Evolutionary conservation across 1,140 invertebrate species (phyloP).

Genomic region (Trichoplusia ni): DNA sequence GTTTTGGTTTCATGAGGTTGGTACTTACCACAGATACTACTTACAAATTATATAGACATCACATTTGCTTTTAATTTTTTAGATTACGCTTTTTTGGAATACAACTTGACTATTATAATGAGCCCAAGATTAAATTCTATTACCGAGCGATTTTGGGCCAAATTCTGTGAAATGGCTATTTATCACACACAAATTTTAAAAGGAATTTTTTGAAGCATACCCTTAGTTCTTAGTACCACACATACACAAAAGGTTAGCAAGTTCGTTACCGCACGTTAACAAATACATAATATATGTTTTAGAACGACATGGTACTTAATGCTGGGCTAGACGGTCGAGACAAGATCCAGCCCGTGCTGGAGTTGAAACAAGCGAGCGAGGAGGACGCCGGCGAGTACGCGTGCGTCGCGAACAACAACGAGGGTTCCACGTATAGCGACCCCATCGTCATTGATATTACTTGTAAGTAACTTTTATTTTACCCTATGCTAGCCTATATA

Average conservation of each 20-base stretch:
- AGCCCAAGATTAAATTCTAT: no score
- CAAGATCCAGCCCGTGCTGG: constrained; percentile 40
- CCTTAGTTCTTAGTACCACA: no score
- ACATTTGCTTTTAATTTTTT: neutral
- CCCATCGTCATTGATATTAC: constrained; percentile 60
- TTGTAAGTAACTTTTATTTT: constrained; percentile 49
- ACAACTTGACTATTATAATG: no score
- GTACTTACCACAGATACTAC: neutral
- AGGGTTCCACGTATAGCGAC: constrained; percentile 61
- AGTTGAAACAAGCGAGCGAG: constrained; percentile 50
- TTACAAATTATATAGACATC: neutral
- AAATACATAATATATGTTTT: neutral
- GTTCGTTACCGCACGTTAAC: neutral
- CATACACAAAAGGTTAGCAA: no score
- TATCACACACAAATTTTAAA: no score
- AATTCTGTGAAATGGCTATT: no score
- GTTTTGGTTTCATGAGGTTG: constrained; percentile 69
- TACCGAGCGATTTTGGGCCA: no score
- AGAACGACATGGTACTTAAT: constrained; percentile 10
- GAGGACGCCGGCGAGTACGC: constrained; percentile 62
- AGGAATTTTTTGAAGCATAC: no score
- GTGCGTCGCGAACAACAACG: constrained; percentile 62
- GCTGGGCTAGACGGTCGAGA: neutral
- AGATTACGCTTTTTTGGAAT: no score
- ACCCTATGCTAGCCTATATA: no score